A percentile compares a stretch with the other conserved stretches of the same genome.
These are phyloP conservation scores for Amiota communis DNA, from an alignment of 2,888 invertebrate genomes.

Conservation along the genomic window DNA sequence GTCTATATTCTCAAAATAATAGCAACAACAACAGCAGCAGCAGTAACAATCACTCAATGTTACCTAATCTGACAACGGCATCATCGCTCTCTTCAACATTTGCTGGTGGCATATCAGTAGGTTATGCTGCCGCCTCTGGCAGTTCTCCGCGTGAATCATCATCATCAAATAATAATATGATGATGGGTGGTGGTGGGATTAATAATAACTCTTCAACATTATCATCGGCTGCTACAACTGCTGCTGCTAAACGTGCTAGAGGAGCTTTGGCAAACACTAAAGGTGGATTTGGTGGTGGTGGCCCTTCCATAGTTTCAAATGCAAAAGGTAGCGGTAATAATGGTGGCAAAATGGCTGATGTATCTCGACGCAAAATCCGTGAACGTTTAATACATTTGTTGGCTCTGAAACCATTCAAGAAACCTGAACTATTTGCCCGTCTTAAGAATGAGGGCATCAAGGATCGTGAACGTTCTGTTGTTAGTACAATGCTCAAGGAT, in stretches of 20 bases:
- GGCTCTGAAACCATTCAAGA: constrained; percentile 94
- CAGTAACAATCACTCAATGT: neutral
- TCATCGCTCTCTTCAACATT: constrained; percentile 54
- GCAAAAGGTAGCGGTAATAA: constrained; percentile 28
- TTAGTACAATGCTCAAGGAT: constrained; percentile 85
- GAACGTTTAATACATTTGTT: constrained; percentile 95
- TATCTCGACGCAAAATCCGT: constrained; percentile 77
- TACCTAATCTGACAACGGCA: constrained; percentile 40
- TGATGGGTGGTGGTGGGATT: no score
- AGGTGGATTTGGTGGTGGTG: constrained; percentile 32
- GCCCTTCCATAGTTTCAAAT: constrained; percentile 29
- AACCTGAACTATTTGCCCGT: constrained; percentile 89
- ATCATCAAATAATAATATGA: neutral
- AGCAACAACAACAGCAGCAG: neutral
- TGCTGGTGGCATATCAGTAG: constrained; percentile 67
- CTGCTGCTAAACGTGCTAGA: constrained; percentile 36
- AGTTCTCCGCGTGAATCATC: constrained; percentile 52
- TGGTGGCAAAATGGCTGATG: constrained; percentile 66
- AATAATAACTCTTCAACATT: constrained; percentile 33
- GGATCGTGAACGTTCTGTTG: constrained; percentile 84
- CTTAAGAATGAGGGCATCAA: constrained; percentile 90
- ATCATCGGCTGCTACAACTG: constrained; percentile 27
- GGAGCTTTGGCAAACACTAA: constrained; percentile 15
- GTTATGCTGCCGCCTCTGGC: constrained; percentile 58
- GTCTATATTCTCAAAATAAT: constrained; percentile 40